Conservation (phyloP, 2,113 vertebrate species). For the Steatornis caripensis region DNA sequence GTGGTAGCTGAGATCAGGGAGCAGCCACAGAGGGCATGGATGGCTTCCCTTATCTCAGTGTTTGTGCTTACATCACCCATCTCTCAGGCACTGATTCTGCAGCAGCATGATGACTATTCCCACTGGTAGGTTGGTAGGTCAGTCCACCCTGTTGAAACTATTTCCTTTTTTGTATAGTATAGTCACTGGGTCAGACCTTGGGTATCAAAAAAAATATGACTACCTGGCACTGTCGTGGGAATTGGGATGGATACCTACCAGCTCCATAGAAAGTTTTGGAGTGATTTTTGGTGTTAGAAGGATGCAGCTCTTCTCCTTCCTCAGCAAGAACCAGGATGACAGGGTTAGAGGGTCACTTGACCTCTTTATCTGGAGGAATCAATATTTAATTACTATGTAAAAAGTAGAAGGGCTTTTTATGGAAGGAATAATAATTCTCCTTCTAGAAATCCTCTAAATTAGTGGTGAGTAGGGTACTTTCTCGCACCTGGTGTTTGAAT, state of each 20-base stretch:
- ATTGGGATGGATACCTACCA: neutral
- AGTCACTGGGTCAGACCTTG: neutral
- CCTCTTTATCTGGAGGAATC: neutral
- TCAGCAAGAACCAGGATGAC: neutral
- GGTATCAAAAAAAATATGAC: neutral
- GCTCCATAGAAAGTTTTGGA: neutral
- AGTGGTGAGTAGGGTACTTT: neutral
- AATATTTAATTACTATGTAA: neutral
- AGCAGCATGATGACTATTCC: fast-evolving
- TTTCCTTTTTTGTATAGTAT: neutral
- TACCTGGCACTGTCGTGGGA: neutral
- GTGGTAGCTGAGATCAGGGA: neutral
- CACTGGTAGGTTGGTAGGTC: neutral
- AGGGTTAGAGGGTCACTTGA: neutral
- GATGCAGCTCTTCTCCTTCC: neutral
- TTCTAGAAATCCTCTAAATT: neutral
- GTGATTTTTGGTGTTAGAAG: neutral
- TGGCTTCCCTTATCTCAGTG: neutral
- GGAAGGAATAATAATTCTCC: neutral
- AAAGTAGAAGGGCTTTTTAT: neutral
- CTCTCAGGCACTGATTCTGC: neutral
- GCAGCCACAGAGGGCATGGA: neutral
- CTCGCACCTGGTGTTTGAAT: neutral
- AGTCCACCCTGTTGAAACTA: neutral
- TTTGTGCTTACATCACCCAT: neutral